Percentiles rank a stretch among this genome's conserved stretches.
Conservation (phyloP, 2,113 vertebrate genomes). For the Lanius ludovicianus region DNA sequence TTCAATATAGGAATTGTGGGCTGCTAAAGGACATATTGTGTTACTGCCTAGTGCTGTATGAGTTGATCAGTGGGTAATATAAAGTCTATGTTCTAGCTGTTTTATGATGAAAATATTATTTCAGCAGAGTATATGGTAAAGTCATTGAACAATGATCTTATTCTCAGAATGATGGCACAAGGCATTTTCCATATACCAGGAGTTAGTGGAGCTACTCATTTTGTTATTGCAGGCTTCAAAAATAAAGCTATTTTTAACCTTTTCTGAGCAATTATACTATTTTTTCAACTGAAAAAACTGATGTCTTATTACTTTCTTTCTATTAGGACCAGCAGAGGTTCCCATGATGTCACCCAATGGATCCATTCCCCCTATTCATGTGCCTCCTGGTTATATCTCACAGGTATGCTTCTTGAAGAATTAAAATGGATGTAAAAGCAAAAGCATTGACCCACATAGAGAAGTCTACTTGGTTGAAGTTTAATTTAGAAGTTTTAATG, state of each 20-base stretch:
- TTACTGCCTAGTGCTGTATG: constrained; percentile 46
- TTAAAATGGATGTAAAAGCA: background rate
- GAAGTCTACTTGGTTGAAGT: background rate
- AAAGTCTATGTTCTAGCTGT: constrained; percentile 24
- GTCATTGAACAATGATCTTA: constrained; percentile 45
- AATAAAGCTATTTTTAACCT: constrained; percentile 31
- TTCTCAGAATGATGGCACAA: constrained; percentile 19
- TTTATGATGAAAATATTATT: constrained; percentile 62
- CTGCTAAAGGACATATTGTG: constrained; percentile 46
- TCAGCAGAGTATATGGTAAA: constrained; percentile 44
- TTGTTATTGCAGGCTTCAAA: constrained; percentile 25
- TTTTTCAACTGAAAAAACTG: background rate
- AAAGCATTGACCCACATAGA: background rate
- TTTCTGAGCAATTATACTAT: background rate
- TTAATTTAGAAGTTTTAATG: background rate
- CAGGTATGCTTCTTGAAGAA: constrained; percentile 79
- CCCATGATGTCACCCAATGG: constrained; percentile 99
- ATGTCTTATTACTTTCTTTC: background rate
- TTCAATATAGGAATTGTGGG: constrained; percentile 46
- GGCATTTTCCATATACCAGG: constrained; percentile 36
- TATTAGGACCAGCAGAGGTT: constrained; percentile 92
- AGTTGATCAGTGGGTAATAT: constrained; percentile 53
- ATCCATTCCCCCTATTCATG: constrained; percentile 97
- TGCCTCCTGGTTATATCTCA: constrained; percentile 97
- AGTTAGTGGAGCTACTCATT: constrained; percentile 23